Evolutionary conservation across 2,888 invertebrate genomes (phyloP), one percentile per base, ranked within the genome.

Genomic region (Hecatera dysodea): DNA sequence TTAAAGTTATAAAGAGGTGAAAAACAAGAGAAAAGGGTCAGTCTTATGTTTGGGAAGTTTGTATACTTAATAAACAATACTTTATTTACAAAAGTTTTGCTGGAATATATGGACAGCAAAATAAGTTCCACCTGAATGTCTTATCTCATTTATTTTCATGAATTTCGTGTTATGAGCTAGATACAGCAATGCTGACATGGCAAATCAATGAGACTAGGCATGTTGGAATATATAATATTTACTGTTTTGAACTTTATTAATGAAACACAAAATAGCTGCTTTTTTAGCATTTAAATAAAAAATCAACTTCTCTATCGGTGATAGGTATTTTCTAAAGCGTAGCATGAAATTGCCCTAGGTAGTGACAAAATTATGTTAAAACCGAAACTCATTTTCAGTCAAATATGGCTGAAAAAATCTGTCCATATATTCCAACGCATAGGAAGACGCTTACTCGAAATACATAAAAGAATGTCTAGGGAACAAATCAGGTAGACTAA

Each of bases 31-130:
- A 93, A 94, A 95, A 94, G 95, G 96, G 93, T 96, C 96, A 96
- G 96, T 96, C 96, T 96, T 96, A 95, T 96, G 91, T 95, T 95
- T 95, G 96, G 96, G 95, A 95, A 95, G 94, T 93, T 93, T 94
- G 94, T 95, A 95, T 92, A n/a, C n/a, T n/a, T n/a, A 94, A 94
- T 93, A 94, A 95, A 93, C 89, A 88, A 94, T 95, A 83, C 55
- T 67, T 67, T 83, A 95, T 95, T 93, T 95, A 95, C 95, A 95
- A 95, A 94, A 95, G 94, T 92, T 82, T 76, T 39, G 84, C 66
- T 77, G 82, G 75, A 86, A 82, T 80, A 85, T 70, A 82, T 60
- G 73, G 86, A 84, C 82, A 82, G 73, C 36, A 75, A 70, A 67
- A 55, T 15, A 68, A 85, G 46, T 44, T 69, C 60, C 50, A 59